phyloP scores from a whole-genome alignment of 2,888 invertebrate genomes.

The Drosophila fulvimacula region DNA sequence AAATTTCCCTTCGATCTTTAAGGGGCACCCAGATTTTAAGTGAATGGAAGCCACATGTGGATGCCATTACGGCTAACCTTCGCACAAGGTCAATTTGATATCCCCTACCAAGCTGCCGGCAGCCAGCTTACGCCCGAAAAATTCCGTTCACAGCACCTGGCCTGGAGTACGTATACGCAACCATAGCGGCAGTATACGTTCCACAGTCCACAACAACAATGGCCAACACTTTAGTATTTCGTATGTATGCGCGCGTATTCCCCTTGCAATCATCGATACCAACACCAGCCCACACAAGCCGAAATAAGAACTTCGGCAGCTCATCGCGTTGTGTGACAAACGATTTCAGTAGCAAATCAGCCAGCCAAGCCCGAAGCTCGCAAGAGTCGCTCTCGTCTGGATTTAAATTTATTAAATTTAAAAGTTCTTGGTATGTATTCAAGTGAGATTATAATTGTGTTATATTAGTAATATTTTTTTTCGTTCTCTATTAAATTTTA shows the following conservation, averaged over 20 bases:
- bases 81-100: slow-evolving; percentile 64
- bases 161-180: slow-evolving; percentile 47
- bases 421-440: slow-evolving; percentile 71
- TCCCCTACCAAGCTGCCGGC: slow-evolving; percentile 32
- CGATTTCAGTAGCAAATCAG: slow-evolving; percentile 69
- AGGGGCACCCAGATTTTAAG: background rate
- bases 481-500: slow-evolving; percentile 2
- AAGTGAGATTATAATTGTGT: slow-evolving; percentile 18
- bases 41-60: slow-evolving; percentile 38
- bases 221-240: slow-evolving; percentile 43
- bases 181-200: slow-evolving; percentile 17
- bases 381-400: slow-evolving; percentile 55
- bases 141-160: slow-evolving; percentile 15
- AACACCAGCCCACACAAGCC: slow-evolving; percentile 9
- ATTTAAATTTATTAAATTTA: slow-evolving; percentile 61
- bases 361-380: slow-evolving; percentile 66
- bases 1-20: background rate
- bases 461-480: slow-evolving; percentile 28
- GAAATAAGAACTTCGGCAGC: slow-evolving; percentile 18
- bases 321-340: slow-evolving; percentile 30
- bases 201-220: slow-evolving; percentile 61
- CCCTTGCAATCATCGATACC: slow-evolving; percentile 34
- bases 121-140: slow-evolving; percentile 28
- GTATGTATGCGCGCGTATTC: slow-evolving; percentile 33
- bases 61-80: slow-evolving; percentile 62